phyloP scores from a whole-genome alignment of 2,113 vertebrate species.

The Paramisgurnus dabryanus region DNA sequence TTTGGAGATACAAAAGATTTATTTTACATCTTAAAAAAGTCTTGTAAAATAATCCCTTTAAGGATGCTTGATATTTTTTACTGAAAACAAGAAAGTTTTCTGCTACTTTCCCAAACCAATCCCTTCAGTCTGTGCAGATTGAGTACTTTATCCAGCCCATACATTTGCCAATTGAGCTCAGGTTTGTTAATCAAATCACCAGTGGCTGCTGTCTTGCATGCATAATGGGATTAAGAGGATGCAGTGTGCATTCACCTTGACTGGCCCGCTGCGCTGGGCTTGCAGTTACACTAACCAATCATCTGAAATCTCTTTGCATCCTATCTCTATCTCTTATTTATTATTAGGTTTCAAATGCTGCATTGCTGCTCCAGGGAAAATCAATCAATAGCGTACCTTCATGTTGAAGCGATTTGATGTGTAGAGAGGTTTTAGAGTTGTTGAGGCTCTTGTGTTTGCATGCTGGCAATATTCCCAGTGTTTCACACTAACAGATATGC shows the following conservation, averaged over 20 bases:
- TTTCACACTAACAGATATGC: slow-evolving; percentile 6
- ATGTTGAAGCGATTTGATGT: slow-evolving; percentile 25
- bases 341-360: slow-evolving; percentile 20
- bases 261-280: slow-evolving; percentile 2
- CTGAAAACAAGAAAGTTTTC: no score
- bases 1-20: no score
- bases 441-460: background rate
- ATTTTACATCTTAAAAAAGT: no score
- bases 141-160: slow-evolving; percentile 1
- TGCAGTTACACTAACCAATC: slow-evolving; percentile 1
- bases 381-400: slow-evolving; percentile 5
- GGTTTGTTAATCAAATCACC: slow-evolving; percentile 27
- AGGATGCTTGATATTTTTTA: no score
- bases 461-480: background rate
- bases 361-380: background rate
- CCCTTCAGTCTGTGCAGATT: background rate
- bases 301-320: background rate
- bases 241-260: slow-evolving; percentile 12
- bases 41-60: no score
- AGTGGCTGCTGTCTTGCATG: slow-evolving; percentile 8
- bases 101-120: no score
- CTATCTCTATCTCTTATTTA: background rate
- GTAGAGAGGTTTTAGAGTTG: slow-evolving; percentile 6
- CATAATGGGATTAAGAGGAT: slow-evolving; percentile 11
- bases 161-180: slow-evolving; percentile 23